These are phyloP conservation scores for Drosophila prosaltans DNA, from an alignment of 1,140 invertebrate species.

Conservation along the genomic window DNA sequence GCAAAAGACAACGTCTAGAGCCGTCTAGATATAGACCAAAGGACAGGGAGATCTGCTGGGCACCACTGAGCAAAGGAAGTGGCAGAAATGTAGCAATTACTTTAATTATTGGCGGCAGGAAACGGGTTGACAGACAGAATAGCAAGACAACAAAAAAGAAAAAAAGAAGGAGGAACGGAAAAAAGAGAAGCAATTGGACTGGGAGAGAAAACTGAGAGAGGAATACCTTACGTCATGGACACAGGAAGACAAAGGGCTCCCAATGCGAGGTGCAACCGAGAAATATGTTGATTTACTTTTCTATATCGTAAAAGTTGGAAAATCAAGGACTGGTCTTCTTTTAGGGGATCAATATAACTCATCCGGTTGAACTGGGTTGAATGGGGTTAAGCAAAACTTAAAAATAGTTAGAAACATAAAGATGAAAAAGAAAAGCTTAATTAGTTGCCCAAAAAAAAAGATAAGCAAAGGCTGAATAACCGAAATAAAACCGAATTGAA, in stretches of 20 bases:
- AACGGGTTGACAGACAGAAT: constrained; percentile 74
- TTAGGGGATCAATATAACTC: too few species aligned
- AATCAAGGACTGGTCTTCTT: too few species aligned
- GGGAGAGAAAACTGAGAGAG: not conserved
- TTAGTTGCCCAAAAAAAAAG: too few species aligned
- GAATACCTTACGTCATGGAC: constrained; percentile 36
- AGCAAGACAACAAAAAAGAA: constrained; percentile 33
- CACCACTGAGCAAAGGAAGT: constrained; percentile 63
- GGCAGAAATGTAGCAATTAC: constrained; percentile 79
- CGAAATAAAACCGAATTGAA: too few species aligned
- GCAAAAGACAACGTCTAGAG: constrained; percentile 51
- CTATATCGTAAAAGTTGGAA: too few species aligned
- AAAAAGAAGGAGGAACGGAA: constrained; percentile 13
- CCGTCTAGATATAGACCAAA: constrained; percentile 1
- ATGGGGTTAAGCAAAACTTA: too few species aligned
- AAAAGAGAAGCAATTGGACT: not conserved
- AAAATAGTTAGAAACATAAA: too few species aligned
- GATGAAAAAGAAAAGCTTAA: too few species aligned
- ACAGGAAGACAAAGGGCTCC: not conserved
- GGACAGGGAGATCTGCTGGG: not conserved
- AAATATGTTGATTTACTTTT: not conserved
- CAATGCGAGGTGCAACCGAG: not conserved
- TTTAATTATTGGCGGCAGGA: constrained; percentile 81
- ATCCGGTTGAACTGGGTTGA: too few species aligned
- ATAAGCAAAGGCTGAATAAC: too few species aligned